phyloP scores from a whole-genome alignment of 2,797 vertebrate species.

The Dromococcyx pavoninus region DNA sequence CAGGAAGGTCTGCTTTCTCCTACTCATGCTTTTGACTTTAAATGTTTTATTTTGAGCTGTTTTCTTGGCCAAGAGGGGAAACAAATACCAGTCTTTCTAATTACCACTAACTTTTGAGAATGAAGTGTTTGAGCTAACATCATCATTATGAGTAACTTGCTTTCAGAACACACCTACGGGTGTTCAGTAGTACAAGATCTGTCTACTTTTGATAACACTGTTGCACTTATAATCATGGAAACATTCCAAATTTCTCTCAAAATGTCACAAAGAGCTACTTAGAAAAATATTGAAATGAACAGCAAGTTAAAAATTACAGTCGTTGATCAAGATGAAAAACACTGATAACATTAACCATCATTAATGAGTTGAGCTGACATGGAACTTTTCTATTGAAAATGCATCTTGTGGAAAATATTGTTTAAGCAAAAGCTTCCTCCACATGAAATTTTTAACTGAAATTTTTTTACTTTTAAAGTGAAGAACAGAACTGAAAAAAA shows the following conservation, averaged over 20 bases:
- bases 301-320: constrained; percentile 2
- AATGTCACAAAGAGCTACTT: constrained; percentile 8
- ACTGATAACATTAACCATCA: not conserved
- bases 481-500: not conserved
- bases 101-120: constrained; percentile 18
- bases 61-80: not conserved
- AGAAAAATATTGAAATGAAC: constrained; percentile 4
- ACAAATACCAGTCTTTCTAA: constrained; percentile 8
- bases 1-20: not conserved
- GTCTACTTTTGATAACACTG: constrained; percentile 17
- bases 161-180: constrained; percentile 32
- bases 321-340: constrained; percentile 8
- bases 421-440: not conserved
- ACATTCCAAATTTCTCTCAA: constrained; percentile 5
- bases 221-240: not conserved
- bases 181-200: constrained; percentile 15
- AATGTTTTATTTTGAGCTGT: constrained; percentile 21
- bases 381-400: not conserved
- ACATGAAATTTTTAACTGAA: not conserved
- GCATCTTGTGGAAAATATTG: not conserved
- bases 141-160: not conserved
- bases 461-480: not conserved
- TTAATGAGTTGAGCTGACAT: not conserved
- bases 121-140: not conserved
- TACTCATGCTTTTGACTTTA: not conserved